These are phyloP conservation scores for Lepisosteus oculatus DNA, from an alignment of 2,113 vertebrate species.

Conservation along the genomic window DNA sequence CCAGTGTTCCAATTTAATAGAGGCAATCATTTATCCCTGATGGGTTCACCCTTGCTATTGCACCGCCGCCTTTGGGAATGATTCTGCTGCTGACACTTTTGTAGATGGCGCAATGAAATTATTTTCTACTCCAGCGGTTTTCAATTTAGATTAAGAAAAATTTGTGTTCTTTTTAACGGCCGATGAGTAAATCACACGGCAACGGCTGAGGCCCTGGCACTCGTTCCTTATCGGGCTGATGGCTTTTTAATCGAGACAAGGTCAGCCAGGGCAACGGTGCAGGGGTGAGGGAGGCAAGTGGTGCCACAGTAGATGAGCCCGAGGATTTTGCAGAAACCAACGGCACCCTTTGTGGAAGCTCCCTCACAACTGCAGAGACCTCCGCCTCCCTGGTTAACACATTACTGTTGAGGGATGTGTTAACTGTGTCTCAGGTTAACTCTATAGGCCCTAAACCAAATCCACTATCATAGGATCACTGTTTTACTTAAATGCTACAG, in stretches of 20 bases:
- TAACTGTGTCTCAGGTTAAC: too few species aligned
- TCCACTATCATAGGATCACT: too few species aligned
- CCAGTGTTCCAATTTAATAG: constrained; percentile 18
- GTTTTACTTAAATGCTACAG: too few species aligned
- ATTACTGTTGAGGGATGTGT: too few species aligned
- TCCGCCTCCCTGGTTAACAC: too few species aligned
- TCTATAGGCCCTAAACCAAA: too few species aligned
- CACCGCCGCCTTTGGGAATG: constrained; percentile 5
- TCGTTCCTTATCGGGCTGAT: not conserved
- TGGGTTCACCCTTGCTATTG: constrained; percentile 18
- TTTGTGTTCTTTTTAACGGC: constrained; percentile 54
- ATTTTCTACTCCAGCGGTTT: constrained; percentile 85
- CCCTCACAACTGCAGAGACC: too few species aligned
- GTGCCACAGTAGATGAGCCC: not conserved
- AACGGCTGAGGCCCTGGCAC: not conserved
- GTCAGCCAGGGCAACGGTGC: not conserved
- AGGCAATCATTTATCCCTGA: constrained; percentile 26
- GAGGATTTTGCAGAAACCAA: not conserved
- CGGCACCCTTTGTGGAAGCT: too few species aligned
- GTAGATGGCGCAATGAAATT: constrained; percentile 73
- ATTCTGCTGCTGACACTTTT: constrained; percentile 17
- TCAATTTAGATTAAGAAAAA: constrained; percentile 88
- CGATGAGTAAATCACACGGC: constrained; percentile 55
- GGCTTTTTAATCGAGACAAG: not conserved
- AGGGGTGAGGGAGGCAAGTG: not conserved